phyloP scores from a whole-genome alignment of 1,140 invertebrate species.

The Cryptotermes secundus region DNA sequence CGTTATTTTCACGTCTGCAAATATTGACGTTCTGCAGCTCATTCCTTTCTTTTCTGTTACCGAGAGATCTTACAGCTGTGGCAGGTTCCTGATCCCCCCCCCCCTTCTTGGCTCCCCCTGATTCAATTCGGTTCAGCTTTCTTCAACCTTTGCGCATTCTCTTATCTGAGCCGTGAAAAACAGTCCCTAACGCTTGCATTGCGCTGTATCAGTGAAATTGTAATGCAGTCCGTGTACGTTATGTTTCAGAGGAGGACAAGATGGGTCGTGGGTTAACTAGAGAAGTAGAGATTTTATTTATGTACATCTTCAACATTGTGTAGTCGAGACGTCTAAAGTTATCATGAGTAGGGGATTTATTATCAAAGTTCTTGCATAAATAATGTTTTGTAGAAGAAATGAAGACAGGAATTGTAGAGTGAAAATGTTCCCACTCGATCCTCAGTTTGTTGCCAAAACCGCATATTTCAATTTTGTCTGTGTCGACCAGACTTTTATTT shows the following conservation, averaged over 20 bases:
- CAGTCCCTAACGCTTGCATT: background rate
- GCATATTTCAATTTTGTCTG: background rate
- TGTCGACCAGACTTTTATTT: background rate
- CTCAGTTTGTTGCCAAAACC: background rate
- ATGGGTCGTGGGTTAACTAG: background rate
- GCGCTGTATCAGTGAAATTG: background rate
- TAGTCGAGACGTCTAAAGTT: background rate
- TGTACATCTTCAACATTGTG: background rate
- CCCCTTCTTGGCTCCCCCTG: too few relatives aligned
- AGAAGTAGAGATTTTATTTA: background rate
- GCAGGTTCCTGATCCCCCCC: too few relatives aligned
- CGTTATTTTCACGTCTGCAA: too few relatives aligned
- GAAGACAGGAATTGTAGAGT: background rate
- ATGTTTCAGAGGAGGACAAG: background rate
- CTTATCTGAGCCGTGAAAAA: too few relatives aligned
- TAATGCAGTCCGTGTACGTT: background rate
- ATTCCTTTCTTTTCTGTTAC: too few relatives aligned
- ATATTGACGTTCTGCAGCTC: too few relatives aligned
- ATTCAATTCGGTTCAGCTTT: too few relatives aligned
- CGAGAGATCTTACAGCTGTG: too few relatives aligned
- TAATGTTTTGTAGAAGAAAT: background rate
- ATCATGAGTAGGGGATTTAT: background rate
- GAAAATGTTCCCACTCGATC: background rate
- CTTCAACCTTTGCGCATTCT: too few relatives aligned
- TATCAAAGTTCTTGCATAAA: background rate